Conservation (phyloP, 2,113 vertebrate species). For the Chrysochloris asiatica region DNA sequence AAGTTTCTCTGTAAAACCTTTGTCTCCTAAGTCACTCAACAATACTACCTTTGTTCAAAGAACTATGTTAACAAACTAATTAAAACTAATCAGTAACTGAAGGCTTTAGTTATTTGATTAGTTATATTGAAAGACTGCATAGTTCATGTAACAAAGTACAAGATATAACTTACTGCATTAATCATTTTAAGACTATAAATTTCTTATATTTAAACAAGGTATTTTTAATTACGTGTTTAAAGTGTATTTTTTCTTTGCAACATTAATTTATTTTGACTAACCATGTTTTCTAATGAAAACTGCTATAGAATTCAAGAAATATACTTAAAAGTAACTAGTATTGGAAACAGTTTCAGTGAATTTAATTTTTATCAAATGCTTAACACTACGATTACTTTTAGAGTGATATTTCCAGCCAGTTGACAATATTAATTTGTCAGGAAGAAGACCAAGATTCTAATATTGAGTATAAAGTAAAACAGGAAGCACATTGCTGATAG, state of each 20-base stretch:
- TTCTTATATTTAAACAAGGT: constrained; percentile 16
- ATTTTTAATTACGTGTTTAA: neutral
- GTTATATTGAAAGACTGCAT: neutral
- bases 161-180: neutral
- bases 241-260: constrained; percentile 6
- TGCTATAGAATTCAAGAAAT: neutral
- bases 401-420: neutral
- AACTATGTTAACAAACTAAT: constrained; percentile 23
- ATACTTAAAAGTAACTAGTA: neutral
- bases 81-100: constrained; percentile 23
- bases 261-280: constrained; percentile 14
- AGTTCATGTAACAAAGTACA: constrained; percentile 10
- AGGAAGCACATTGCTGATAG: neutral
- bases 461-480: neutral
- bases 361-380: constrained; percentile 12
- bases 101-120: neutral
- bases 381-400: neutral
- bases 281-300: constrained; percentile 26
- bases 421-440: neutral
- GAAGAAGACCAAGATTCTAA: neutral
- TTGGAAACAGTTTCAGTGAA: constrained; percentile 8
- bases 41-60: constrained; percentile 12
- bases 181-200: constrained; percentile 4
- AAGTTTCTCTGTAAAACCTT: neutral
- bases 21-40: neutral